These are phyloP conservation scores for Proales similis DNA, from an alignment of 1,140 invertebrate genomes.

Conservation along the genomic window DNA sequence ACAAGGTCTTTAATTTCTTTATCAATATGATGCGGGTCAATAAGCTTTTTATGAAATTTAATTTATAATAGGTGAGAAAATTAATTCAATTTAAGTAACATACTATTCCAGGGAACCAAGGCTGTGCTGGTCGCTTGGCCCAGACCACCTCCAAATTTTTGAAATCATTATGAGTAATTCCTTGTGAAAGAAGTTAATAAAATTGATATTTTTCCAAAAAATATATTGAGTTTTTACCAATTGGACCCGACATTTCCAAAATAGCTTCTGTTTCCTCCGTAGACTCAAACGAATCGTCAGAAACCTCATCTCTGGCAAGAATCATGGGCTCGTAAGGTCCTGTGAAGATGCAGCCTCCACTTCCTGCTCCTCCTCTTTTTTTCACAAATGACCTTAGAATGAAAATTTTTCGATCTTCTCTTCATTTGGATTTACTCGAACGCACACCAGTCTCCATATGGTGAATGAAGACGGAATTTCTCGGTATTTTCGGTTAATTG, in stretches of 20 bases:
- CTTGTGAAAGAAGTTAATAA: too few species aligned
- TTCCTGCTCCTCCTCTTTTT: constrained; percentile 13
- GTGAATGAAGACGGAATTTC: too few species aligned
- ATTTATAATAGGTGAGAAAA: neutral
- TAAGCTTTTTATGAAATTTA: neutral
- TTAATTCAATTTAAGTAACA: neutral
- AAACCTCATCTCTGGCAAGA: constrained; percentile 35
- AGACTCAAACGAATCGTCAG: constrained; percentile 34
- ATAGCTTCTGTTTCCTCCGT: constrained; percentile 32
- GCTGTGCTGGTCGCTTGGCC: constrained; percentile 18
- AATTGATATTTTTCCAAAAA: too few species aligned
- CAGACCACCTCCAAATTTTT: constrained; percentile 34
- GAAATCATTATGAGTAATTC: constrained; percentile 34
- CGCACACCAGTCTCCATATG: constrained; percentile 28
- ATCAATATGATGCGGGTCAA: constrained; percentile 18
- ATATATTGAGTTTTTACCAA: too few species aligned
- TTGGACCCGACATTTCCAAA: constrained; percentile 5
- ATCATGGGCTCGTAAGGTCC: constrained; percentile 36
- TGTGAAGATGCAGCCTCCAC: constrained; percentile 29
- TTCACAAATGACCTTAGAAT: neutral
- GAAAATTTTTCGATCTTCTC: neutral
- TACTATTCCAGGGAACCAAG: constrained; percentile 34
- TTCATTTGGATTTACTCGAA: neutral
- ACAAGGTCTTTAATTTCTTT: constrained; percentile 36
- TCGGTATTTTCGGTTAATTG: too few species aligned